These are phyloP conservation scores for Pachypanchax playfairii DNA, from an alignment of 2,113 vertebrate genomes.

Conservation along the genomic window DNA sequence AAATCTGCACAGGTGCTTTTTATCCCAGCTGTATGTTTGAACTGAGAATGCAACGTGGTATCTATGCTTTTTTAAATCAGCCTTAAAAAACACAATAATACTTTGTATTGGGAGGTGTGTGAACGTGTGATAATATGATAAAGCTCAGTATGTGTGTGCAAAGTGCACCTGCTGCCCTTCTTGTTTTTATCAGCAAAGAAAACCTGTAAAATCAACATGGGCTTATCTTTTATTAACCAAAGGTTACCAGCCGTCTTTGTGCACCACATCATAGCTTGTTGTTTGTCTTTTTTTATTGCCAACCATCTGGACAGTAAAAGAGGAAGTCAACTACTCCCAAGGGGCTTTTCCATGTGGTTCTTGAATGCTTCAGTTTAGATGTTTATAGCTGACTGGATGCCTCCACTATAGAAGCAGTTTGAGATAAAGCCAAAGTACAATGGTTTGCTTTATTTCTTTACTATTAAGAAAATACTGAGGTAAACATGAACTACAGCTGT, in stretches of 20 bases:
- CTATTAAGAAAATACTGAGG: slow-evolving; percentile 1
- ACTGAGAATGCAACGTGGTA: slow-evolving; percentile 55
- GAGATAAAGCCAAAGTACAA: not conserved
- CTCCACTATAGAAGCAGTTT: slow-evolving; percentile 2
- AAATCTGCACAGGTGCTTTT: not conserved
- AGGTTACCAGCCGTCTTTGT: slow-evolving; percentile 42
- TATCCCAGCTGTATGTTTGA: slow-evolving; percentile 16
- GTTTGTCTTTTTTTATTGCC: not conserved
- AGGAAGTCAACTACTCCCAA: not conserved
- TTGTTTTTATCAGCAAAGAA: slow-evolving; percentile 54
- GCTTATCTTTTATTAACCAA: slow-evolving; percentile 62
- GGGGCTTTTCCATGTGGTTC: not conserved
- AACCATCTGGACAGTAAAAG: not conserved
- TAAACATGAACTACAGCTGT: not conserved
- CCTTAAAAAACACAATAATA: slow-evolving; percentile 29
- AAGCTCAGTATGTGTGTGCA: slow-evolving; percentile 24
- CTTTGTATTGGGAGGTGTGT: not conserved
- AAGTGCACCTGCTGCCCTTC: slow-evolving; percentile 67
- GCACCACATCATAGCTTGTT: slow-evolving; percentile 2
- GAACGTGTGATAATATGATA: slow-evolving; percentile 12
- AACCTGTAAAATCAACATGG: slow-evolving; percentile 51
- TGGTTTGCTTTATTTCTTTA: slow-evolving; percentile 8
- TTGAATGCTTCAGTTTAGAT: not conserved
- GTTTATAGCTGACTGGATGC: slow-evolving; percentile 11
- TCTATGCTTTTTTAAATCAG: slow-evolving; percentile 32